Evolutionary conservation across 1,140 invertebrate species (phyloP).

Genomic region (Plodia interpunctella): DNA sequence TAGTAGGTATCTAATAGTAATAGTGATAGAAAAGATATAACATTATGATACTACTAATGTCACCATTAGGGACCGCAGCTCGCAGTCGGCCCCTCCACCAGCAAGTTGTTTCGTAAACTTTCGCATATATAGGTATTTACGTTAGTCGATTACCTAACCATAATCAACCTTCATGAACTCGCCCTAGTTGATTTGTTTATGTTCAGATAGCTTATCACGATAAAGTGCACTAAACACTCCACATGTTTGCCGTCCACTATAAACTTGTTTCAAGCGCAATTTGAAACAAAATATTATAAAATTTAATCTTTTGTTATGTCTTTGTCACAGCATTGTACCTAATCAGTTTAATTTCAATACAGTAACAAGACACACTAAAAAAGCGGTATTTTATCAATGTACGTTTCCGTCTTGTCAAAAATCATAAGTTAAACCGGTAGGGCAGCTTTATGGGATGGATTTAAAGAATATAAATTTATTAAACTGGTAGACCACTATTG

Average conservation of each 20-base stretch:
- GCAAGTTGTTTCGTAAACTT: neutral
- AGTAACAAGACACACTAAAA: neutral
- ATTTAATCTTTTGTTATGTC: neutral
- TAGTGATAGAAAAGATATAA: too few species aligned
- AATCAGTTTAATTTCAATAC: neutral
- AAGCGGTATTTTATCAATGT: neutral
- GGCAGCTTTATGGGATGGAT: neutral
- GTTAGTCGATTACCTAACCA: neutral
- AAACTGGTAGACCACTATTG: neutral
- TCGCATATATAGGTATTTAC: neutral
- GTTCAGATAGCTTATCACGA: slow-evolving; percentile 3
- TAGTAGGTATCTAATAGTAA: too few species aligned
- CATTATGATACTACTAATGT: too few species aligned
- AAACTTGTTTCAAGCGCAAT: neutral
- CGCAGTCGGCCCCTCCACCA: neutral
- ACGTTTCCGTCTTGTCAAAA: neutral
- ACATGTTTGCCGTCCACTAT: neutral
- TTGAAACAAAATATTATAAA: neutral
- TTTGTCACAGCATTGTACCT: neutral
- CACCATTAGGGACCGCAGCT: too few species aligned
- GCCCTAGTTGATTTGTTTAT: slow-evolving; percentile 1
- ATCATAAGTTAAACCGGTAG: neutral
- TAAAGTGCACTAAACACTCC: neutral
- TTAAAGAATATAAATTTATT: neutral
- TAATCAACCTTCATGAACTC: slow-evolving; percentile 4